Evolutionary conservation across 2,797 vertebrate species (phyloP).

Genomic region (Emydoidea blandingii): DNA sequence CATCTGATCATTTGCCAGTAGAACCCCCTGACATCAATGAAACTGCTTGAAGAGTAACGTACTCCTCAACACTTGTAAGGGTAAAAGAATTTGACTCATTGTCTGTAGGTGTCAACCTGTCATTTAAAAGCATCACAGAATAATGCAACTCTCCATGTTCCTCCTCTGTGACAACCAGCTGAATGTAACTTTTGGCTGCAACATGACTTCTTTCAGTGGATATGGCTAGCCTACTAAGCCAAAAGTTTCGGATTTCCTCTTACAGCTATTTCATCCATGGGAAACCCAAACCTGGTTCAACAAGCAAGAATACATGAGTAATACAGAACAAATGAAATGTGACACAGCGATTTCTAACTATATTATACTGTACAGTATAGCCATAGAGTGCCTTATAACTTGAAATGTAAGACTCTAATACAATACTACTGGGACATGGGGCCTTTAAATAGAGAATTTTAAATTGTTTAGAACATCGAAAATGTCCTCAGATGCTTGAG

Average conservation of each 20-base stretch:
- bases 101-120: conserved; percentile 17
- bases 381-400: neutral
- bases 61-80: neutral
- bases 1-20: neutral
- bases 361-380: neutral
- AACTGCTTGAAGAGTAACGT: neutral
- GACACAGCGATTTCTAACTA: neutral
- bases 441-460: rapidly evolving
- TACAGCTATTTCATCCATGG: rapidly evolving
- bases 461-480: neutral
- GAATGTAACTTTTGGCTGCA: conserved; percentile 17
- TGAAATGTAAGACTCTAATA: rapidly evolving
- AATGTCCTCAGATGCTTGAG: neutral
- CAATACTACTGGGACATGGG: neutral
- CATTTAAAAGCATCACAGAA: neutral
- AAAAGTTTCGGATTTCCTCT: neutral
- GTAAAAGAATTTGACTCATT: no score
- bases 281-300: neutral
- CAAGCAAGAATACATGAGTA: neutral
- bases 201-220: neutral
- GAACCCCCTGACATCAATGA: neutral
- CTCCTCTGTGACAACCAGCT: neutral
- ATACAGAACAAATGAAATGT: neutral
- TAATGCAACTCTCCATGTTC: neutral
- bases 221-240: neutral